phyloP scores from a whole-genome alignment of 2,113 vertebrate genomes.

The Tachycineta bicolor region DNA sequence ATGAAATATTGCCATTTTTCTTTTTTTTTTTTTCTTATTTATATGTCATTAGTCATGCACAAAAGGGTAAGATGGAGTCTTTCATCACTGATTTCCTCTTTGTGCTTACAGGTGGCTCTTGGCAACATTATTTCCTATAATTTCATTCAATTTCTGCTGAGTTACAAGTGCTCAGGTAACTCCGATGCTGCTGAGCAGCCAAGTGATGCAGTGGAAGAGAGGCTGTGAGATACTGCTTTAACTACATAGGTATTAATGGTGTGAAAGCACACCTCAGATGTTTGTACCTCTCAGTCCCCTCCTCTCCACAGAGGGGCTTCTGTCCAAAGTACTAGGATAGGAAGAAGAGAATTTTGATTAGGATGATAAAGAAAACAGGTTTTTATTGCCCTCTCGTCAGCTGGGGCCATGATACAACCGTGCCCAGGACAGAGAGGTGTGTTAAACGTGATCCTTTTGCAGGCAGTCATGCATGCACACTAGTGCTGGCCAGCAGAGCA shows the following conservation, averaged over 20 bases:
- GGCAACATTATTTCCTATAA: background rate
- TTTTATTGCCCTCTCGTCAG: background rate
- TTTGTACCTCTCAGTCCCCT: background rate
- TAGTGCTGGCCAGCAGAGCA: background rate
- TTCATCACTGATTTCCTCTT: background rate
- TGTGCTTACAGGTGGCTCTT: background rate
- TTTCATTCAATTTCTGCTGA: background rate
- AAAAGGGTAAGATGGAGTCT: background rate
- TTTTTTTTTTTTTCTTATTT: background rate
- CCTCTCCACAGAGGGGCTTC: background rate
- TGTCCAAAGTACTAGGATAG: background rate
- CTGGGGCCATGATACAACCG: rapidly evolving
- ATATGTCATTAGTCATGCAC: background rate
- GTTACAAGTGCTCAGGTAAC: background rate
- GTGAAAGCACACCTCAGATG: background rate
- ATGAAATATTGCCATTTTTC: background rate
- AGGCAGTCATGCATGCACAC: background rate
- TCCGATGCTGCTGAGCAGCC: background rate
- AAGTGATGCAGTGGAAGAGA: background rate
- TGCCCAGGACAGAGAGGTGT: background rate
- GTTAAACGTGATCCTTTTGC: background rate
- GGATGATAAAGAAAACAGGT: background rate
- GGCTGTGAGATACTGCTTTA: background rate
- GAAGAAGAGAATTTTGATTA: background rate
- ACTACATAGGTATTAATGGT: background rate